phyloP scores from a whole-genome alignment of 2,113 vertebrate species.

The Anoplopoma fimbria region DNA sequence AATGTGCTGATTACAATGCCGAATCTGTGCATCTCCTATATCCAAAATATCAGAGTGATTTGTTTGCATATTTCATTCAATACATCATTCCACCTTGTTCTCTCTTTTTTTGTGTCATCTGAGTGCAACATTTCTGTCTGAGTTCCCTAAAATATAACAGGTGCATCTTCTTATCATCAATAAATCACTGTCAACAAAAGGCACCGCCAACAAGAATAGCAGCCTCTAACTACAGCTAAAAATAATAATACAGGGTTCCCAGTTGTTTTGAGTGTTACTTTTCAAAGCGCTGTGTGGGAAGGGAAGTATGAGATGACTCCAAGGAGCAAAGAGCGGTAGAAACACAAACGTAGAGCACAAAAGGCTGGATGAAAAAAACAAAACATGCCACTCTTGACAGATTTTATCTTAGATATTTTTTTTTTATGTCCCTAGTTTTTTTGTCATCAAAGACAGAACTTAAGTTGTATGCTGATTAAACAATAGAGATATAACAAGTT shows the following conservation, averaged over 20 bases:
- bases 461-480: background rate
- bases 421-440: background rate
- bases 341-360: constrained; percentile 18
- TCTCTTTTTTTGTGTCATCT: background rate
- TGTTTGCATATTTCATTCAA: background rate
- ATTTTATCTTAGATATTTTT: background rate
- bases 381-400: background rate
- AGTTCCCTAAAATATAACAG: background rate
- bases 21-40: background rate
- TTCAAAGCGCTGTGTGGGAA: constrained; percentile 1
- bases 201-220: background rate
- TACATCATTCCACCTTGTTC: background rate
- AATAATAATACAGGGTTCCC: background rate
- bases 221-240: background rate
- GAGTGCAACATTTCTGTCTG: background rate
- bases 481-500: background rate
- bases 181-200: background rate
- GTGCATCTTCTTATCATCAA: background rate
- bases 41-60: background rate
- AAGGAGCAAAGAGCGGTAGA: background rate
- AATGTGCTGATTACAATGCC: background rate
- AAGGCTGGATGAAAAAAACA: constrained; percentile 7
- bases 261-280: background rate
- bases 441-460: background rate
- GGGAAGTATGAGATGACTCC: background rate